phyloP scores from a whole-genome alignment of 2,888 invertebrate genomes.

The Drosophila suboccidentalis region DNA sequence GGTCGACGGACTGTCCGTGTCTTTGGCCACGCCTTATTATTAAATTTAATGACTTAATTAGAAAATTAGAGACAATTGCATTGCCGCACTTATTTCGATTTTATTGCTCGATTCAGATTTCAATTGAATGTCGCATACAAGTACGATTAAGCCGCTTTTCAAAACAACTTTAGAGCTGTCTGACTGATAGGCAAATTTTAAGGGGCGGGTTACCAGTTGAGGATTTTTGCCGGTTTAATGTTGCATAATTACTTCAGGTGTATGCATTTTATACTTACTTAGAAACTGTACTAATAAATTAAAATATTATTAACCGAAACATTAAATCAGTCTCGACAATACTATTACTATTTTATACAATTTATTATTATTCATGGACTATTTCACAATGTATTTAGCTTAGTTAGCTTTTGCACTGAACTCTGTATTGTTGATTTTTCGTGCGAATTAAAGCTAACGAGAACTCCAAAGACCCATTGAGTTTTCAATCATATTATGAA shows the following conservation, averaged over 20 bases:
- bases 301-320: not conserved
- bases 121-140: conserved; percentile 31
- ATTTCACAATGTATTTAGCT: not conserved
- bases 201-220: not conserved
- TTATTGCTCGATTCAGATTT: conserved; percentile 50
- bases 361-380: not conserved
- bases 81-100: conserved; percentile 47
- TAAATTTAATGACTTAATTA: conserved; percentile 78
- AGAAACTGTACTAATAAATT: not conserved
- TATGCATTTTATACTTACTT: not conserved
- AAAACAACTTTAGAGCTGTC: not conserved
- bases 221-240: not conserved
- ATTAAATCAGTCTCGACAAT: not conserved
- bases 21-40: conserved; percentile 47
- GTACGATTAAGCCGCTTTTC: conserved; percentile 19
- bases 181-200: not conserved
- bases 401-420: not conserved
- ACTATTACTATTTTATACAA: not conserved
- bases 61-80: conserved; percentile 67
- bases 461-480: not conserved
- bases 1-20: conserved; percentile 11
- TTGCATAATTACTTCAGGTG: conserved; percentile 2
- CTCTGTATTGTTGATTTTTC: not conserved
- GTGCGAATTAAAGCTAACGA: not conserved
- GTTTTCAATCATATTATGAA: not conserved